Conservation (phyloP, 2,888 invertebrate species). For the Trichogramma evanescens region DNA sequence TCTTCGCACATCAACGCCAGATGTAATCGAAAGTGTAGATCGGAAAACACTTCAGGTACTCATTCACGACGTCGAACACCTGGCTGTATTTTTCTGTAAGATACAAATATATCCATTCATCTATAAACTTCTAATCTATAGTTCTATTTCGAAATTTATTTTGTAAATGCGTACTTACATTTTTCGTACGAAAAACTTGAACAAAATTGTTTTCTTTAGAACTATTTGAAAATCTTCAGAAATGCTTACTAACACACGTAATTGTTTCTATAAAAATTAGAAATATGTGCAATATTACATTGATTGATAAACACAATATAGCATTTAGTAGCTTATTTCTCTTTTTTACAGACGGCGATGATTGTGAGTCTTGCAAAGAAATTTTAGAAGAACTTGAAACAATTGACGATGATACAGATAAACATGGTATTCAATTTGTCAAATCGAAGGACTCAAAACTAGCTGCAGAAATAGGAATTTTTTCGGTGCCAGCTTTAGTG, state of each 20-base stretch:
- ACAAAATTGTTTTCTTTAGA: background rate
- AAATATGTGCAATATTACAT: background rate
- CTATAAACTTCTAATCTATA: background rate
- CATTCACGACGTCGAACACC: conserved; percentile 82
- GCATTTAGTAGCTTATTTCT: background rate
- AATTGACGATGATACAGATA: conserved; percentile 87
- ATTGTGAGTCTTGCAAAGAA: conserved; percentile 76
- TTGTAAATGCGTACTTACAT: background rate
- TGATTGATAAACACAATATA: background rate
- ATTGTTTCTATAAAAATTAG: background rate
- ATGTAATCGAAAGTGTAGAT: conserved; percentile 86
- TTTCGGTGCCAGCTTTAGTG: conserved; percentile 84
- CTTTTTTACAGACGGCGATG: conserved; percentile 63
- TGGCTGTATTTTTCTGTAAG: conserved; percentile 89
- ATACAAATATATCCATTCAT: conserved; percentile 3
- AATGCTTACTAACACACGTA: background rate
- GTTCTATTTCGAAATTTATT: background rate
- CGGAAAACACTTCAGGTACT: conserved; percentile 82
- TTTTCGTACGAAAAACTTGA: background rate
- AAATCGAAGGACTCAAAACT: conserved; percentile 85
- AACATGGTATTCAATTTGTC: conserved; percentile 88
- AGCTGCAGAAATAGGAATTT: conserved; percentile 85
- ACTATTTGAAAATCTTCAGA: background rate
- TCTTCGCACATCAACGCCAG: conserved; percentile 74
- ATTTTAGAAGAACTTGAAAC: conserved; percentile 84